Conservation (phyloP, 1,140 invertebrate species). For the Solen grandis region DNA sequence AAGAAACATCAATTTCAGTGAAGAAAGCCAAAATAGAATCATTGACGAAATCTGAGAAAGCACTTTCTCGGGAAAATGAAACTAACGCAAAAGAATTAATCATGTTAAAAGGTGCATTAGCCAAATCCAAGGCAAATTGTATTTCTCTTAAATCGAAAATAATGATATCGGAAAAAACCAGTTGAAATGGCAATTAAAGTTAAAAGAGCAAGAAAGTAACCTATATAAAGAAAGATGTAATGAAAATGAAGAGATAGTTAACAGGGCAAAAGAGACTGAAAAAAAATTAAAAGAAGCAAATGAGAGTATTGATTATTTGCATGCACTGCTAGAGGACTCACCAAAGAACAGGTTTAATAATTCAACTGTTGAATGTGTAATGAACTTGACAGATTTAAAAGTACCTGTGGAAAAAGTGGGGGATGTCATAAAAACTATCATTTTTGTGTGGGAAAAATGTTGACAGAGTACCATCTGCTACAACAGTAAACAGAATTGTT, state of each 20-base stretch:
- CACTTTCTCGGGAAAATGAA: background rate
- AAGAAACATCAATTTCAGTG: background rate
- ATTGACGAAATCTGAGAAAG: too few relatives aligned
- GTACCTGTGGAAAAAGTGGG: conserved; percentile 21
- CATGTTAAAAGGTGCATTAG: background rate
- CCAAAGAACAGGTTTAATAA: conserved; percentile 8
- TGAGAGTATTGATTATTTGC: conserved; percentile 23
- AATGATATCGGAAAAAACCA: background rate
- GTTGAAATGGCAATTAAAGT: background rate
- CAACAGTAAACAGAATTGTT: conserved; percentile 42
- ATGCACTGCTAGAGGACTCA: conserved; percentile 9
- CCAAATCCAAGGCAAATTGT: background rate
- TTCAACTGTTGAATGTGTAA: conserved; percentile 24
- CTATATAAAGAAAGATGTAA: too few relatives aligned
- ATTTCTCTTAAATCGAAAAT: background rate
- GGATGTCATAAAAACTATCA: too few relatives aligned
- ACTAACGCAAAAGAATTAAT: background rate
- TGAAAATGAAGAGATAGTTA: background rate
- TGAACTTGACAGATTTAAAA: conserved; percentile 35
- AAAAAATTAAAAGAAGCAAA: background rate
- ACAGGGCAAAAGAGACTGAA: background rate
- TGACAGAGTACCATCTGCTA: too few relatives aligned
- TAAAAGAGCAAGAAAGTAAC: too few relatives aligned
- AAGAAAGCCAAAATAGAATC: too few relatives aligned
- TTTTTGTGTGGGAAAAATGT: too few relatives aligned